phyloP scores from a whole-genome alignment of 2,113 vertebrate genomes.

The Apistogramma diplotaenia region DNA sequence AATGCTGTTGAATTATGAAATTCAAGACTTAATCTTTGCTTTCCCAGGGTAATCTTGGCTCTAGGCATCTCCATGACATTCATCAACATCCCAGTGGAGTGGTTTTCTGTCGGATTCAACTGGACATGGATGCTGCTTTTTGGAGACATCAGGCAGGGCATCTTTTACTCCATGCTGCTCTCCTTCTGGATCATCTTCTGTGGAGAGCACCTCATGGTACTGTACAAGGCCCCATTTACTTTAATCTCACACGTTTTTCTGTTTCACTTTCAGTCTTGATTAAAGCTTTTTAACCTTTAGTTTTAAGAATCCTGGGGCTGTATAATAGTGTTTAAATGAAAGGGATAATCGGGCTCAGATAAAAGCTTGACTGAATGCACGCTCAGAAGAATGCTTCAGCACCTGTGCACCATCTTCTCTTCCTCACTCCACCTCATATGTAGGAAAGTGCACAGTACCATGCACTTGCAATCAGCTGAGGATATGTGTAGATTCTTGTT shows the following conservation, averaged over 20 bases:
- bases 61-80: slow-evolving; percentile 98
- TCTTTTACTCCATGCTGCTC: slow-evolving; percentile 98
- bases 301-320: neutral
- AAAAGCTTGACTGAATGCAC: neutral
- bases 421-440: neutral
- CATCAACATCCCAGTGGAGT: slow-evolving; percentile 97
- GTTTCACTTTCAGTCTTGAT: neutral
- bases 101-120: slow-evolving; percentile 96
- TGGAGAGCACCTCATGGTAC: slow-evolving; percentile 98
- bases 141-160: slow-evolving; percentile 94
- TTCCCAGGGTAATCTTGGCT: slow-evolving; percentile 89
- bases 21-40: neutral
- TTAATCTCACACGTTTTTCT: neutral
- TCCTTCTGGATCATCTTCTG: slow-evolving; percentile 99
- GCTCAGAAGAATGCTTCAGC: neutral
- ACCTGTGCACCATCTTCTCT: neutral
- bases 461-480: neutral
- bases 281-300: neutral
- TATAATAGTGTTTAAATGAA: neutral
- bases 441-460: neutral
- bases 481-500: neutral
- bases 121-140: slow-evolving; percentile 99
- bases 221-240: neutral
- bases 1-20: neutral
- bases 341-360: accelerated